Evolutionary conservation across 2,888 invertebrate genomes (phyloP), one percentile per base, ranked within the genome.

Genomic region (Lacanobia wlatinum): DNA sequence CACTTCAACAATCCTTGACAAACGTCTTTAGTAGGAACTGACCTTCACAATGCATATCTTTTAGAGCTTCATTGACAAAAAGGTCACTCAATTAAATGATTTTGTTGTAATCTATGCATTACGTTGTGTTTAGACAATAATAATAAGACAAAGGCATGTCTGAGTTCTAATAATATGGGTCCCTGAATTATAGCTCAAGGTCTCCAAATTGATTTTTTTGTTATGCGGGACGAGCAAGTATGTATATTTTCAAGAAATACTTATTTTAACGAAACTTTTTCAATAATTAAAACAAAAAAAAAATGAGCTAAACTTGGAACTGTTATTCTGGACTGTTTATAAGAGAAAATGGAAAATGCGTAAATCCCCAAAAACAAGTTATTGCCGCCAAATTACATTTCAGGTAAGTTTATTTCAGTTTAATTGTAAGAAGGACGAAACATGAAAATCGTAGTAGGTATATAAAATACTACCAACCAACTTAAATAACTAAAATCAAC

Each of bases 1-100:
- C 71, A 73, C 70, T 78, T 79, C 78, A 70, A 79, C n/a, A 71
- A 70, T 80, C 78, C 78, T 80, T 80, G 78, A 73, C 63, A 69
- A 68, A 66, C 50, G 62, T 63, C 43, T 80, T 64, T 74, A 66
- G 59, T 55, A 62, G 60, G 59, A 74, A 66, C 78, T 84, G 73
- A 75, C 80, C 77, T 82, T 73, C 78, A 82, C 56, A 69, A 70
- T 50, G 60, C 60, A 70, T 71, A 81, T 81, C 67, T 70, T 67
- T 73, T 64, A 73, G 28, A 58, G 50, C 58, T 65, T 73, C 66
- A 70, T 67, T 64, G 67, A 74, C 81, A 64, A 62, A 70, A 67
- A 76, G 68, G 72, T 83, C 66, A 68, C 48, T 55, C 5, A 62
- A 53, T 66, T 56, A 55, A 75, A 66, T 60, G 43, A 63, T 70